Percentiles rank a stretch among this genome's conserved stretches.
These are phyloP conservation scores for Plodia interpunctella DNA, from an alignment of 1,140 invertebrate species.

Conservation along the genomic window DNA sequence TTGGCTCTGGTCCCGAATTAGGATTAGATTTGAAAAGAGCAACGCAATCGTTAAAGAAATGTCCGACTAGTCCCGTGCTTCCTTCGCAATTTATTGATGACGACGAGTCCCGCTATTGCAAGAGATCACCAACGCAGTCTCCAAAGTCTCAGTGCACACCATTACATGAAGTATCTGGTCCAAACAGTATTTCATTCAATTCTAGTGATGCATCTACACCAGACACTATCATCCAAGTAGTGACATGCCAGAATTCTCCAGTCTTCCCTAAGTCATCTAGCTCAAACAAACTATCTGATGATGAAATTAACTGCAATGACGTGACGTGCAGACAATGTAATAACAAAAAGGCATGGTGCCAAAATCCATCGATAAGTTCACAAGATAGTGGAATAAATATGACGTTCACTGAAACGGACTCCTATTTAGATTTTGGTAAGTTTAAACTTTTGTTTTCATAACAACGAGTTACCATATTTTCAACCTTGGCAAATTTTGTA, in stretches of 20 bases:
- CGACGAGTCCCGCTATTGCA: slow-evolving; percentile 38
- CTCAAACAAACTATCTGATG: slow-evolving; percentile 74
- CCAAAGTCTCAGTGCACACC: slow-evolving; percentile 69
- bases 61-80: slow-evolving; percentile 69
- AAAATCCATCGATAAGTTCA: slow-evolving; percentile 82
- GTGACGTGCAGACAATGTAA: slow-evolving; percentile 65
- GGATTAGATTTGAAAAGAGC: slow-evolving; percentile 56
- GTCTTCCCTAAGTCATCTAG: slow-evolving; percentile 68
- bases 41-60: slow-evolving; percentile 58
- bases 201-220: slow-evolving; percentile 75
- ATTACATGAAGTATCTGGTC: slow-evolving; percentile 60
- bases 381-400: slow-evolving; percentile 88
- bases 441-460: slow-evolving; percentile 15
- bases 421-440: slow-evolving; percentile 66
- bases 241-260: slow-evolving; percentile 55
- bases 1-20: slow-evolving; percentile 67
- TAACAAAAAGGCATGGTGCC: slow-evolving; percentile 79
- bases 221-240: slow-evolving; percentile 73
- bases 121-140: slow-evolving; percentile 53
- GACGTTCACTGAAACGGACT: slow-evolving; percentile 83
- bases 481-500: too few relatives aligned
- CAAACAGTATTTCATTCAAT: slow-evolving; percentile 72
- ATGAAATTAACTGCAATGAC: slow-evolving; percentile 67
- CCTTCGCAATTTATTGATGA: slow-evolving; percentile 43
- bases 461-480: not conserved